These are phyloP conservation scores for Cepaea hortensis DNA, from an alignment of 2,888 invertebrate genomes.

Conservation along the genomic window DNA sequence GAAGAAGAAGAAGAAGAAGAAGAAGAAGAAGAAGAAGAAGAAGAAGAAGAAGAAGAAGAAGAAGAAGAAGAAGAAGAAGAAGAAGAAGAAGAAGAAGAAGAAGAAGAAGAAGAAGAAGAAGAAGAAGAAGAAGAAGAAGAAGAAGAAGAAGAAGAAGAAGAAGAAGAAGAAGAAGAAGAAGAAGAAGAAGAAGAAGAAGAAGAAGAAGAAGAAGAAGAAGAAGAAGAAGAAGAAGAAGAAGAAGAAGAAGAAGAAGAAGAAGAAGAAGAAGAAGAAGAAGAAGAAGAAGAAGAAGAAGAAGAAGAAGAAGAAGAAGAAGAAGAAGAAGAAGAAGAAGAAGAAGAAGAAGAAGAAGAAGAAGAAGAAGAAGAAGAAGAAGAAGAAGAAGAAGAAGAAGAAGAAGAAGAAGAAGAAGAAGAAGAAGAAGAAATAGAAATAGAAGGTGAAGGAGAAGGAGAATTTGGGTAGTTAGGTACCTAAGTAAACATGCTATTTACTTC, in stretches of 20 bases:
- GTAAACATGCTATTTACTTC: too few relatives aligned
- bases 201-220: background rate
- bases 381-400: background rate
- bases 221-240: too few relatives aligned
- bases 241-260: too few relatives aligned
- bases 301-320: background rate
- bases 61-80: conserved; percentile 6
- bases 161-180: background rate
- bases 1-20: background rate
- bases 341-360: background rate
- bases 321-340: background rate
- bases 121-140: background rate
- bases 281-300: background rate
- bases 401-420: background rate
- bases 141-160: background rate
- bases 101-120: background rate
- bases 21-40: background rate
- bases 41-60: background rate
- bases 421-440: too few relatives aligned
- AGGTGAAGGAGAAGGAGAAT: background rate
- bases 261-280: too few relatives aligned
- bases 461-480: too few relatives aligned
- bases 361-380: background rate
- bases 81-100: background rate
- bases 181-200: background rate